Evolutionary conservation across 2,113 vertebrate genomes (phyloP), one percentile per base, ranked within the genome.

Genomic region (Nansenia antarctica): DNA sequence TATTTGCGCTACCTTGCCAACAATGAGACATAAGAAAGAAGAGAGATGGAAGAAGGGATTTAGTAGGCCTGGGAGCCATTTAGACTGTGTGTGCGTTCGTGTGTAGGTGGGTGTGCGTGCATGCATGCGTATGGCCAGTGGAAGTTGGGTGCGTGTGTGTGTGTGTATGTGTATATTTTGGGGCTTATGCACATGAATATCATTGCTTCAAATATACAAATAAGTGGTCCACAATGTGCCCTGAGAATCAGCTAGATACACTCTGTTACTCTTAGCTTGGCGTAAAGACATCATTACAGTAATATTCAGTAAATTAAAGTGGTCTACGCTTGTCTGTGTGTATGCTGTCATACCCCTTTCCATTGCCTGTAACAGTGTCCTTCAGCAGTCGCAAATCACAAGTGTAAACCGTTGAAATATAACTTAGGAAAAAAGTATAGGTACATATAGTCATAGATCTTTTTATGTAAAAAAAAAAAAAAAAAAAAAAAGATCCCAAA

Each of bases 191-290:
- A 60, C 30, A 35, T 54, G 24, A 60, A 34, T 12, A 22, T 60
- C 58, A 72, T 58, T 58, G 62, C 31, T 30, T 37, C 29, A 39
- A 37, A 55, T 26, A 30, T n/a, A 58, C 32, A 62, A 57, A 66
- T 20, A 69, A 84, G 85, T 86, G 88, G 85, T 87, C 80, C 39
- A 83, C 31, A 66, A 64, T 76, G 73, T 69, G 86, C 82, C 89
- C 90, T 87, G 90, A 91, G 88, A 83, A 85, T 81, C 68, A 70
- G 59, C 42, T 15, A 60, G 62, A 58, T 32, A 47, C 4, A 7
- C 42, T 14, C 3, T 15, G 9, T 35, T 39, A 12, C 26, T 58
- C 12, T 18, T 31, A 15, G 37, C 26, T 14, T 31, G 20, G 1
- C 52, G n/a, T 18, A 8, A 45, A 24, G 6, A 15, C 26, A 58